These are phyloP conservation scores for Cryptoprocta ferox DNA, from an alignment of 2,797 vertebrate species.

Conservation along the genomic window DNA sequence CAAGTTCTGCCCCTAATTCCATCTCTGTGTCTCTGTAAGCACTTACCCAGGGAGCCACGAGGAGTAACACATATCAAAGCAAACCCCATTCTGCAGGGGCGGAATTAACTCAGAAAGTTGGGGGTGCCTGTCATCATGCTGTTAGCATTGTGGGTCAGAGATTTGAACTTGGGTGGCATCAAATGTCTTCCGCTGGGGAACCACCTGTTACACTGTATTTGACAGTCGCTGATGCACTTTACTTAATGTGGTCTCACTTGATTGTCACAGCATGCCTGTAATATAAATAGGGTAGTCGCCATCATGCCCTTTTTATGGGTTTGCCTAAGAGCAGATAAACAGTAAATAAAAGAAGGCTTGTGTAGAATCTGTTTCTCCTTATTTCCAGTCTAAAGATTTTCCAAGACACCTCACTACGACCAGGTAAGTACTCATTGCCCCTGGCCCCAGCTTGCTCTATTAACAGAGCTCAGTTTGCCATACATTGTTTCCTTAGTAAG, in stretches of 20 bases:
- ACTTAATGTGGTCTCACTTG: not conserved
- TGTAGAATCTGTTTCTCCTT: not conserved
- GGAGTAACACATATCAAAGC: not conserved
- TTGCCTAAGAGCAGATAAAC: not conserved
- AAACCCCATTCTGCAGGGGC: not conserved
- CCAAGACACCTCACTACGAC: not conserved
- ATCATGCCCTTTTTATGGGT: not conserved
- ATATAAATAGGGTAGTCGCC: not conserved
- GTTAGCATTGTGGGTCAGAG: not conserved
- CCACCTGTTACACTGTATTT: not conserved
- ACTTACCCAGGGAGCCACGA: not conserved
- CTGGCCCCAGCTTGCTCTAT: not conserved
- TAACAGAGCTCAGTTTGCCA: not conserved
- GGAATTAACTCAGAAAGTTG: not conserved
- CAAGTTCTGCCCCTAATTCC: not conserved
- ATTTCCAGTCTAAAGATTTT: constrained; percentile 11
- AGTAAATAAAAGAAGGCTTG: not conserved
- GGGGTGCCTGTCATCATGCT: not conserved
- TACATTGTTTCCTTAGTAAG: not conserved
- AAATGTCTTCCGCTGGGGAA: not conserved
- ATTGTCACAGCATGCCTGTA: not conserved
- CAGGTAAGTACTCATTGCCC: not conserved
- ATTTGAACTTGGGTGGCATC: not conserved
- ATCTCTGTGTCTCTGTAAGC: not conserved
- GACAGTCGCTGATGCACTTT: not conserved